These are phyloP conservation scores for Cephalopholis sonnerati DNA, from an alignment of 2,113 vertebrate species.

Conservation along the genomic window DNA sequence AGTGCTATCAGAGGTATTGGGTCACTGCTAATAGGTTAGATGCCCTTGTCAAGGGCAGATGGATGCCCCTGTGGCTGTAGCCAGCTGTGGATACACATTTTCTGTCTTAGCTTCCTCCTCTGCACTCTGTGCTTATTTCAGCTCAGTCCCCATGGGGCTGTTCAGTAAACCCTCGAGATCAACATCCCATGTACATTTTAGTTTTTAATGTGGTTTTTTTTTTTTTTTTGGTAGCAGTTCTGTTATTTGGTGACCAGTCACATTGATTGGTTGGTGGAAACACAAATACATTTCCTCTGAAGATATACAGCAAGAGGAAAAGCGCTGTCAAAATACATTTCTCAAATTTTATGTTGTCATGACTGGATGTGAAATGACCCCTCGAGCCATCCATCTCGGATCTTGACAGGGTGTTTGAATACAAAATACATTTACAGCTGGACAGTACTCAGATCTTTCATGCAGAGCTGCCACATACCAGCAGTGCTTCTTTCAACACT, in stretches of 20 bases:
- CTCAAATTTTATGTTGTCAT: conserved; percentile 57
- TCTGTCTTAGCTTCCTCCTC: conserved; percentile 3
- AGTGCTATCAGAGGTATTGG: conserved; percentile 40
- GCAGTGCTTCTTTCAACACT: conserved; percentile 55
- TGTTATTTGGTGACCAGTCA: conserved; percentile 28
- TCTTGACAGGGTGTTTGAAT: conserved; percentile 70
- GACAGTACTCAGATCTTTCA: conserved; percentile 61
- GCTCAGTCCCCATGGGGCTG: not conserved
- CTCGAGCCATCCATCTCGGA: conserved; percentile 53
- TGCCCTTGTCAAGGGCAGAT: conserved; percentile 51
- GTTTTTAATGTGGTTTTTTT: not conserved
- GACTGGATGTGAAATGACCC: conserved; percentile 56
- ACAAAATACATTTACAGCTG: conserved; percentile 66
- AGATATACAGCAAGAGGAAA: conserved; percentile 25
- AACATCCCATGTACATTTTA: conserved; percentile 20
- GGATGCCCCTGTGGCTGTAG: conserved; percentile 44
- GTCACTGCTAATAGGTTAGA: conserved; percentile 55
- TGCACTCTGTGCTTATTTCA: conserved; percentile 14
- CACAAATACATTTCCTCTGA: conserved; percentile 3
- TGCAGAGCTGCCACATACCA: conserved; percentile 73
- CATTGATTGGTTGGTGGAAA: conserved; percentile 9
- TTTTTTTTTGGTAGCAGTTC: not conserved
- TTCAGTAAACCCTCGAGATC: conserved; percentile 1
- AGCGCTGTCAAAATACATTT: conserved; percentile 21
- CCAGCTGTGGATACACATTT: conserved; percentile 43